phyloP scores from a whole-genome alignment of 2,113 vertebrate species.

The Pteruthius melanotis region DNA sequence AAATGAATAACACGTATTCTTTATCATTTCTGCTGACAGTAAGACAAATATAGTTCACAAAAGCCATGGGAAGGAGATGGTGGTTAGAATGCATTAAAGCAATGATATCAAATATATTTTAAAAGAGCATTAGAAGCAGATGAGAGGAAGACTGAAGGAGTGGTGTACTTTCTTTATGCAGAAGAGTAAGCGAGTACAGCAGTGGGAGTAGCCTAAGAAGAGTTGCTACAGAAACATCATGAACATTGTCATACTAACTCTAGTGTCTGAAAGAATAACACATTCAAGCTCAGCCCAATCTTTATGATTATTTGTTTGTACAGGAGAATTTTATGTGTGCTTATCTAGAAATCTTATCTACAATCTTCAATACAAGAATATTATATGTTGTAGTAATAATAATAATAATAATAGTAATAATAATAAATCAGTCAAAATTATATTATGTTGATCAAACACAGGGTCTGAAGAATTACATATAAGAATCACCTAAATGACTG shows the following conservation, averaged over 20 bases:
- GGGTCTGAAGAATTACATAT: background rate
- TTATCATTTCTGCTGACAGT: background rate
- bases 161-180: background rate
- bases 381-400: background rate
- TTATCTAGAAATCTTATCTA: background rate
- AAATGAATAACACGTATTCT: background rate
- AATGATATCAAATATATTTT: background rate
- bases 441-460: background rate
- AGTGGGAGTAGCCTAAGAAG: background rate
- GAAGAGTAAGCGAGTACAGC: background rate
- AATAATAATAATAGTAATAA: too few species aligned
- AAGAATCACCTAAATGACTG: background rate
- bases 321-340: background rate
- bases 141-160: background rate
- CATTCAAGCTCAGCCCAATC: background rate
- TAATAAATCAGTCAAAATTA: background rate
- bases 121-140: background rate
- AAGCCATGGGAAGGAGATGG: background rate
- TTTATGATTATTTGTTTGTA: background rate
- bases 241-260: background rate
- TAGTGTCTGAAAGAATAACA: background rate
- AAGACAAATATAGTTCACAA: background rate
- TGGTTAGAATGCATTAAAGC: background rate
- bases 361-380: background rate
- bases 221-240: background rate